A percentile compares a stretch with the other conserved stretches of the same genome.
These are phyloP conservation scores for Scopus umbretta DNA, from an alignment of 2,113 vertebrate genomes.

Conservation along the genomic window DNA sequence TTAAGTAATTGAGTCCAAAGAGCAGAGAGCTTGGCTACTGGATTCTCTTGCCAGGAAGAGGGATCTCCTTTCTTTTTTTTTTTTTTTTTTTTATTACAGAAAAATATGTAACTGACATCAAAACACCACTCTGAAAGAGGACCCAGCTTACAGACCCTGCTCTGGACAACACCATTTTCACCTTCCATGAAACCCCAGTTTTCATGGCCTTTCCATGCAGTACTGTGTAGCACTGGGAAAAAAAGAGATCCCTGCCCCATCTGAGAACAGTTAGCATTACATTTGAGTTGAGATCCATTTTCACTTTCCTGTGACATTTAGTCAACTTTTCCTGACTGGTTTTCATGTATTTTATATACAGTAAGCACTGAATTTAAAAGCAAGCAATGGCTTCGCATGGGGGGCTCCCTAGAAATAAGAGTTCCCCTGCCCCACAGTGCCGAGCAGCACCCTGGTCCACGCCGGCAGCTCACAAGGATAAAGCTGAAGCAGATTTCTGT, in stretches of 20 bases:
- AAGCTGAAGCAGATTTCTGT: not conserved
- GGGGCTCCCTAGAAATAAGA: not conserved
- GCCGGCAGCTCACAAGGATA: rapidly evolving
- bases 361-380: not conserved
- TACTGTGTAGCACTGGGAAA: not conserved
- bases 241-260: not conserved
- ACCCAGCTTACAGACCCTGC: not conserved
- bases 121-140: not conserved
- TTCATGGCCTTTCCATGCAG: not conserved
- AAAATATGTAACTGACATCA: not conserved
- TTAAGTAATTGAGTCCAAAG: not conserved
- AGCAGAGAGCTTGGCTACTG: not conserved
- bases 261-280: not conserved
- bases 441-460: rapidly evolving
- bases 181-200: not conserved
- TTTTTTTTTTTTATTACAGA: not conserved
- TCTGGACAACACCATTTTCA: not conserved
- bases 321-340: not conserved
- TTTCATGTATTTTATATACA: not conserved
- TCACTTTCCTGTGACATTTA: not conserved
- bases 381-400: rapidly evolving
- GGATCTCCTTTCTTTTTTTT: not conserved
- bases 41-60: not conserved
- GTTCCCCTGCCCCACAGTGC: rapidly evolving
- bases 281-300: not conserved